Evolutionary conservation across 2,888 invertebrate species (phyloP).

Genomic region (Euphydryas editha): DNA sequence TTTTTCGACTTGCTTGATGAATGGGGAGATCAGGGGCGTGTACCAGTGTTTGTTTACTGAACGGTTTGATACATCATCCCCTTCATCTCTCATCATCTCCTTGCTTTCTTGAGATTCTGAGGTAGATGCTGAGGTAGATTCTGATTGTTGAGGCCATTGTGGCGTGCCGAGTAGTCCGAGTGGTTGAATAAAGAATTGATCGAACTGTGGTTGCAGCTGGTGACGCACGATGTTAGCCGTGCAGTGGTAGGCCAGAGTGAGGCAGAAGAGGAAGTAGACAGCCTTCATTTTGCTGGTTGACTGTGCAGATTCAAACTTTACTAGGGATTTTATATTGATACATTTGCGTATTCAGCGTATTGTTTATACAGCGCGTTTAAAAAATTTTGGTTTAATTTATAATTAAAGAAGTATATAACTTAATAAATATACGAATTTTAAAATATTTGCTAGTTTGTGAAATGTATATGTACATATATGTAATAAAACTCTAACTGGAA

Average conservation of each 20-base stretch:
- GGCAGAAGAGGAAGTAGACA: conserved; percentile 64
- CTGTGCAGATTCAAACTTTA: conserved; percentile 28
- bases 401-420: not conserved
- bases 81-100: conserved; percentile 26
- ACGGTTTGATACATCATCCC: conserved; percentile 38
- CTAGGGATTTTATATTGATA: conserved; percentile 36
- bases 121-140: conserved; percentile 35
- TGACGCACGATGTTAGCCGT: conserved; percentile 67
- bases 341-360: conserved; percentile 28
- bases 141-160: conserved; percentile 44
- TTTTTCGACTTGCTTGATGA: conserved; percentile 47
- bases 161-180: conserved; percentile 50
- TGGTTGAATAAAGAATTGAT: conserved; percentile 53
- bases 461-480: too few species aligned
- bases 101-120: conserved; percentile 42
- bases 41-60: conserved; percentile 46
- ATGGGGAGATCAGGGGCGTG: conserved; percentile 47
- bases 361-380: conserved; percentile 7
- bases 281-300: conserved; percentile 70
- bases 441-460: too few species aligned
- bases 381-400: not conserved
- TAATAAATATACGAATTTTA: not conserved
- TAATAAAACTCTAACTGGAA: too few species aligned
- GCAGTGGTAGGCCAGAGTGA: conserved; percentile 62
- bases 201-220: conserved; percentile 47